Conservation (phyloP, 2,113 vertebrate genomes). For the Thryonomys swinderianus region DNA sequence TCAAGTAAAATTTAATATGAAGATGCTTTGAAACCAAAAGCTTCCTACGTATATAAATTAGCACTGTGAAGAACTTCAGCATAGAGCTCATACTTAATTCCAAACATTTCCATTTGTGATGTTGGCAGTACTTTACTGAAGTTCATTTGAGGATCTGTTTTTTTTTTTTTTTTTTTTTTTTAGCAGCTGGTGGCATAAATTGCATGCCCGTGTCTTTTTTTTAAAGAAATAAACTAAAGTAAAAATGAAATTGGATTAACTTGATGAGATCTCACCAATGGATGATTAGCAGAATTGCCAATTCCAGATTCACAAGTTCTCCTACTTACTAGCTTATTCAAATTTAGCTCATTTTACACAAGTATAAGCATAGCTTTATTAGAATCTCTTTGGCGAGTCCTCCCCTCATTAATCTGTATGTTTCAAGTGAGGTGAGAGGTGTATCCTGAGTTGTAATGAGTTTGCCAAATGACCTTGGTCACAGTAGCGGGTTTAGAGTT, state of each 20-base stretch:
- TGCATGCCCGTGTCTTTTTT: constrained; percentile 32
- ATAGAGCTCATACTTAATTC: background rate
- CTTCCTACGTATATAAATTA: background rate
- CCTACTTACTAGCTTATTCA: background rate
- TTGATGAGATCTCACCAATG: constrained; percentile 22
- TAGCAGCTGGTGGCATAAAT: constrained; percentile 43
- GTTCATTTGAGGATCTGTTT: constrained; percentile 56
- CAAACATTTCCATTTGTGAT: constrained; percentile 32
- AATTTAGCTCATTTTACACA: constrained; percentile 30
- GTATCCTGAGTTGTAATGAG: too few species aligned
- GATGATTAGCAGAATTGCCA: background rate
- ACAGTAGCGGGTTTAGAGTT: background rate
- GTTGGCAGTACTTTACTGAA: constrained; percentile 6
- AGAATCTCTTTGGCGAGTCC: background rate
- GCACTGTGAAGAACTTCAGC: background rate
- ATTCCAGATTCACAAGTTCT: background rate
- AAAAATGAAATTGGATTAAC: constrained; percentile 47
- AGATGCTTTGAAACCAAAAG: constrained; percentile 37
- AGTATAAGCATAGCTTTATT: background rate
- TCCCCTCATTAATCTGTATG: background rate
- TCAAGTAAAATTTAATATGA: background rate
- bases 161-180: background rate
- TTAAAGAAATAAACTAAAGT: constrained; percentile 50
- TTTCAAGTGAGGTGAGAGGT: background rate
- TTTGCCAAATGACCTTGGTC: background rate